These are phyloP conservation scores for Drosophila mimetica DNA, from an alignment of 2,888 invertebrate genomes.

Conservation along the genomic window DNA sequence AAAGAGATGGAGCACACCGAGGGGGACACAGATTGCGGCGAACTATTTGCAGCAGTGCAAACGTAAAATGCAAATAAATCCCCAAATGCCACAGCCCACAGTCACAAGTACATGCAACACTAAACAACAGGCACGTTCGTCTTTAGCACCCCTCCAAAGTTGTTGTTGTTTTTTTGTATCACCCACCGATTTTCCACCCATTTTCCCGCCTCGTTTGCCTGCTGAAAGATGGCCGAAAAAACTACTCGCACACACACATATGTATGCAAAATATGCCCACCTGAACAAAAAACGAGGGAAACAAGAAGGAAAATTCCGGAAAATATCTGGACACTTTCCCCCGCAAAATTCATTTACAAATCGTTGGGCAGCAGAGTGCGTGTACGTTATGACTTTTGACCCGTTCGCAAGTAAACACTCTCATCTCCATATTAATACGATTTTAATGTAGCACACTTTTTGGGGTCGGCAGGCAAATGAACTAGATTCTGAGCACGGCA, in stretches of 20 bases:
- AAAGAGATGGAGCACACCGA: background rate
- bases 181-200: conserved; percentile 28
- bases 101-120: conserved; percentile 60
- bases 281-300: conserved; percentile 19
- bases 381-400: background rate
- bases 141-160: conserved; percentile 48
- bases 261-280: conserved; percentile 66
- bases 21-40: conserved; percentile 71
- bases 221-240: conserved; percentile 68
- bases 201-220: conserved; percentile 66
- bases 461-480: background rate
- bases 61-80: conserved; percentile 76
- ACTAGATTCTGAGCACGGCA: background rate
- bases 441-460: conserved; percentile 27
- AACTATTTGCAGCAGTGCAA: conserved; percentile 62
- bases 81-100: conserved; percentile 57
- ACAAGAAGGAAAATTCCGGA: conserved; percentile 14
- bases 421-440: conserved; percentile 12
- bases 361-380: conserved; percentile 26
- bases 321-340: conserved; percentile 21
- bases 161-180: too few relatives aligned
- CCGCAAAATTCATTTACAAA: conserved; percentile 29
- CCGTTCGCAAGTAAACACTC: conserved; percentile 16
- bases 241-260: conserved; percentile 45
- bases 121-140: conserved; percentile 53